phyloP scores from a whole-genome alignment of 2,113 vertebrate species.

The Pollimyrus isidori region DNA sequence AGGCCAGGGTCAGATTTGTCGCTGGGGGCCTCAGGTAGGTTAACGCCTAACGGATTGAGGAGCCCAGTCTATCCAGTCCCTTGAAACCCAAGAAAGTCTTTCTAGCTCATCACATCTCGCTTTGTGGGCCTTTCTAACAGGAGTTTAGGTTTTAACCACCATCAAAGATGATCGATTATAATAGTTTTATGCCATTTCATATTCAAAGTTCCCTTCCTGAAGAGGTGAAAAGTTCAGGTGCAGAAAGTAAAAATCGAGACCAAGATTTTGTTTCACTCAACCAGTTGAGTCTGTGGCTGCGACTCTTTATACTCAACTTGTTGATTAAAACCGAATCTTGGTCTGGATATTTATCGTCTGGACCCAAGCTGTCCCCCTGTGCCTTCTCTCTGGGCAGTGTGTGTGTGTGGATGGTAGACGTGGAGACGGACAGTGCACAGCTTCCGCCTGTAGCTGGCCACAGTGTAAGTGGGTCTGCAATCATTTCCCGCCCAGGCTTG shows the following conservation, averaged over 20 bases:
- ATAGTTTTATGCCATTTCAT: background rate
- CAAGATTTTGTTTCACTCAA: background rate
- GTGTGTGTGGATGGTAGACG: background rate
- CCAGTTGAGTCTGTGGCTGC: background rate
- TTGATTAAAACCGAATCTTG: background rate
- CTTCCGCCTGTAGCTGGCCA: too few species aligned
- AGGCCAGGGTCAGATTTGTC: background rate
- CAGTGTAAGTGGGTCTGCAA: background rate
- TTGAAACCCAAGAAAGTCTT: background rate
- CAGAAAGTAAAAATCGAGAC: background rate
- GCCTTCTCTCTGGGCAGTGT: background rate
- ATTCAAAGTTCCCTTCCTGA: background rate
- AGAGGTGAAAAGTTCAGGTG: background rate
- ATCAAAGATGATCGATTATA: background rate
- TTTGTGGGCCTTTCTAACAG: background rate
- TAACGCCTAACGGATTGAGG: background rate
- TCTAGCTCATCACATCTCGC: background rate
- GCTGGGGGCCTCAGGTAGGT: background rate
- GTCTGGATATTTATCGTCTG: background rate
- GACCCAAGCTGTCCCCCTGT: background rate
- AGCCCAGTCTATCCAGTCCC: background rate
- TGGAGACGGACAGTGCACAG: background rate
- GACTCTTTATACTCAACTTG: background rate
- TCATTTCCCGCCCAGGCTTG: background rate
- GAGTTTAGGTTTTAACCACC: background rate